These are phyloP conservation scores for Drosophila paranaensis DNA, from an alignment of 2,888 invertebrate genomes.

Conservation along the genomic window DNA sequence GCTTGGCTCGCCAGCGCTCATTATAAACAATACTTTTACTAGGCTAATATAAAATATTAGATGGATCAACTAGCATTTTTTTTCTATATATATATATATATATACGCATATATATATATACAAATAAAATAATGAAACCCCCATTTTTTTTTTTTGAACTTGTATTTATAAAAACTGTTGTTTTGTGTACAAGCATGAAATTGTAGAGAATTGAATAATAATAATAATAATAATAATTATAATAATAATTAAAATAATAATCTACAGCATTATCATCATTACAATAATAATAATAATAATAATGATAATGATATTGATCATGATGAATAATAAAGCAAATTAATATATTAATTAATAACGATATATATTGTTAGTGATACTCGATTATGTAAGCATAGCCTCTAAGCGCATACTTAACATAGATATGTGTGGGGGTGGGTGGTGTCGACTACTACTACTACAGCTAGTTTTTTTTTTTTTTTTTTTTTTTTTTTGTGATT, in stretches of 20 bases:
- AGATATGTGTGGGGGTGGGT: conserved; percentile 37
- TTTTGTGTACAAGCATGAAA: conserved; percentile 66
- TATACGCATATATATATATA: conserved; percentile 16
- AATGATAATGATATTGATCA: conserved; percentile 28
- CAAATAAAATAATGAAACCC: conserved; percentile 25
- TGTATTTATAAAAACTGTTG: conserved; percentile 73
- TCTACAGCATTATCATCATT: neutral
- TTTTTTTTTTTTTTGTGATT: conserved; percentile 30
- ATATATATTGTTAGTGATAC: conserved; percentile 77
- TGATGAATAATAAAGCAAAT: conserved; percentile 42
- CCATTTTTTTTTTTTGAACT: conserved; percentile 59
- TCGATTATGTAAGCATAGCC: conserved; percentile 72
- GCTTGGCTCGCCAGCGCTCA: conserved; percentile 47
- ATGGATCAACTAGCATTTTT: conserved; percentile 76
- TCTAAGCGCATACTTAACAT: conserved; percentile 62
- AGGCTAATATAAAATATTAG: conserved; percentile 76
- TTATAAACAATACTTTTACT: conserved; percentile 59
- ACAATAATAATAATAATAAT: conserved; percentile 22
- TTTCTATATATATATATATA: conserved; percentile 26
- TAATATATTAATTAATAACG: conserved; percentile 58
- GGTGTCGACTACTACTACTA: conserved; percentile 9
- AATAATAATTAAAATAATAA: conserved; percentile 27
- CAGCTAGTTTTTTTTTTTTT: conserved; percentile 41
- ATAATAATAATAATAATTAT: conserved; percentile 24
- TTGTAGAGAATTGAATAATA: conserved; percentile 65